Conservation (phyloP, 1,140 invertebrate genomes). For the Ruditapes philippinarum region DNA sequence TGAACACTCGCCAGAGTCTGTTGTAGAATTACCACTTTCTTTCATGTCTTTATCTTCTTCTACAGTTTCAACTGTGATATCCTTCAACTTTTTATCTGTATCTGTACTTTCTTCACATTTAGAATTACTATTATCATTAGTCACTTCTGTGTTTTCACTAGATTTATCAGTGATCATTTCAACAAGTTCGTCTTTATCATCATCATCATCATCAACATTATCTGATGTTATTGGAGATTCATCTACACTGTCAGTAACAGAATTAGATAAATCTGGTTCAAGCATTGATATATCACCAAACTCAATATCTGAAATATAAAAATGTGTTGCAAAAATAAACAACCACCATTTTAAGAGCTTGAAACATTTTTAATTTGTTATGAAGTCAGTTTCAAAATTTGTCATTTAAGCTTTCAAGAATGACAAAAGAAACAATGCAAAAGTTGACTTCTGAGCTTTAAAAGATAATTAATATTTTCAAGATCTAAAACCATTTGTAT, state of each 20-base stretch:
- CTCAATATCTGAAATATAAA: slow-evolving; percentile 64
- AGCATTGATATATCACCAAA: slow-evolving; percentile 75
- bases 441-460: no score
- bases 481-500: no score
- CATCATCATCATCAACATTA: not conserved
- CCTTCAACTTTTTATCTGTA: not conserved
- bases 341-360: no score
- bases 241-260: not conserved
- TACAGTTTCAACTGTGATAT: not conserved
- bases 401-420: no score
- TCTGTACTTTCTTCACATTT: not conserved
- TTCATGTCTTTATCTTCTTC: not conserved
- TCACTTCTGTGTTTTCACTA: not conserved
- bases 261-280: not conserved
- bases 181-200: not conserved
- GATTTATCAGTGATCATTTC: not conserved
- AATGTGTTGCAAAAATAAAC: not conserved
- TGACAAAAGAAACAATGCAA: no score
- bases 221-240: not conserved
- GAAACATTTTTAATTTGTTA: no score
- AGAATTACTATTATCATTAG: no score
- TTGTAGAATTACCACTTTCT: not conserved
- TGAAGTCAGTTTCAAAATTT: no score
- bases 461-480: no score
- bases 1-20: not conserved